Evolutionary conservation across 2,113 vertebrate species (phyloP), one percentile per base, ranked within the genome.

Genomic region (Triplophysa siluroides): DNA sequence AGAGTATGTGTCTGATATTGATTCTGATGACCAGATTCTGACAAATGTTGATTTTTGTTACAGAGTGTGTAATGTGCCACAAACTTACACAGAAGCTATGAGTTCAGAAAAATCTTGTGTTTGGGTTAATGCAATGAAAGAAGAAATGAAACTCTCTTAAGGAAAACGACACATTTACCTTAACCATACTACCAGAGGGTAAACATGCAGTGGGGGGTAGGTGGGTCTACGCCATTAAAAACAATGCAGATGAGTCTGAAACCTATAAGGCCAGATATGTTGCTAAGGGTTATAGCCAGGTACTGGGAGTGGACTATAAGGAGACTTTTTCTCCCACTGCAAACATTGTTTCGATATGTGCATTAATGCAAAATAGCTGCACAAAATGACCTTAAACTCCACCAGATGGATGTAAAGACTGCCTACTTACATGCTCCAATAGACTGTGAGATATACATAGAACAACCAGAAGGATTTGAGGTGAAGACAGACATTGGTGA

Each of bases 401-500:
- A 78, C n/a, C 74, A 67, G 26, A 78, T 68, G 26, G 76, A 78
- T 68, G 76, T 52, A 26, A 66, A 78, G 47, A 78, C 63, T 29
- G 76, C 26, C 43, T 63, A 76, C 18, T 64, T 76, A 41, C 41
- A 64, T 50, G 33, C 60, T 24, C 74, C 38, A 24, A 64, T 63
- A 38, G 50, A 76, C 33, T 76, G 58, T 47, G 74, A 76, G 65
- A 38, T 67, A 13, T 67, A 67, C 41, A 41, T 67, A 38, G 65
- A 45, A 19, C 65, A 67, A 19, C 74, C 74, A 56, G 60, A 76
- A 14, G 74, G 74, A 62, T 63, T 63, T 62, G 61, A 63, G 38
- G 21, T 76, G 9, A 63, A 76, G 24, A 64, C 43, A 45, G 43
- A 45, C 43, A 45, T 7, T 8, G 5, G 43, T 24, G 24, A 24